Conservation (phyloP, 37 sponge, comb jelly and placozoan genomes). For the Agelas oroides region DNA sequence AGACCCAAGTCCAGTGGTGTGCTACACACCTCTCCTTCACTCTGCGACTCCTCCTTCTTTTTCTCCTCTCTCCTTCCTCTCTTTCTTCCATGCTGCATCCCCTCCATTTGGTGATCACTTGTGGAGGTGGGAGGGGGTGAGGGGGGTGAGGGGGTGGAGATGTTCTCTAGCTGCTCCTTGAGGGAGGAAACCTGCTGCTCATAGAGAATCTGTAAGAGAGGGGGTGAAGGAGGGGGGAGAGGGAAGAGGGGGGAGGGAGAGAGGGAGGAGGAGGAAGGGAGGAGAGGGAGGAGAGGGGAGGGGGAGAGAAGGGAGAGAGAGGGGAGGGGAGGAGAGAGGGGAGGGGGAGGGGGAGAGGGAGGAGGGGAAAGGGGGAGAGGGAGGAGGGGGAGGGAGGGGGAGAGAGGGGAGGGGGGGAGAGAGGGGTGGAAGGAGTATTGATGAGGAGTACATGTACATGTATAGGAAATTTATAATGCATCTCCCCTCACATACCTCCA, state of each 20-base stretch:
- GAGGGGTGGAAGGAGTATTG: no score
- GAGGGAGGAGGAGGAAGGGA: background rate
- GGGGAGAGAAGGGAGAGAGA: background rate
- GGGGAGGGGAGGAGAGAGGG: background rate
- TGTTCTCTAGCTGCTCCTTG: slow-evolving; percentile 1
- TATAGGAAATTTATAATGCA: no score
- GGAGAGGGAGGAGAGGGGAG: background rate
- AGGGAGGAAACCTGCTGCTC: slow-evolving; percentile 43
- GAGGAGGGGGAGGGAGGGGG: no score
- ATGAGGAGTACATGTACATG: no score
- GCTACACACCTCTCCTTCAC: no score
- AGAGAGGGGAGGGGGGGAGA: no score
- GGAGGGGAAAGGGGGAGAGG: no score
- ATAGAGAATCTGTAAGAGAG: slow-evolving; percentile 24
- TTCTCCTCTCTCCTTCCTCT: background rate
- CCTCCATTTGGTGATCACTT: no score
- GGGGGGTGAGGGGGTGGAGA: no score
- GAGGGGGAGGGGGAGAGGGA: no score
- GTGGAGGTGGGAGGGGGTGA: background rate
- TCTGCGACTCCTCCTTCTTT: background rate
- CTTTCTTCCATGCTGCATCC: background rate
- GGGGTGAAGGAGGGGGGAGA: background rate
- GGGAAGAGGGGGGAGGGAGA: background rate
- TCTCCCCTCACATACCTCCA: no score
- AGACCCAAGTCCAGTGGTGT: no score